A percentile compares a stretch with the other conserved stretches of the same genome.
These are phyloP conservation scores for Zaprionus tsacasi DNA, from an alignment of 1,140 invertebrate genomes.

Conservation along the genomic window DNA sequence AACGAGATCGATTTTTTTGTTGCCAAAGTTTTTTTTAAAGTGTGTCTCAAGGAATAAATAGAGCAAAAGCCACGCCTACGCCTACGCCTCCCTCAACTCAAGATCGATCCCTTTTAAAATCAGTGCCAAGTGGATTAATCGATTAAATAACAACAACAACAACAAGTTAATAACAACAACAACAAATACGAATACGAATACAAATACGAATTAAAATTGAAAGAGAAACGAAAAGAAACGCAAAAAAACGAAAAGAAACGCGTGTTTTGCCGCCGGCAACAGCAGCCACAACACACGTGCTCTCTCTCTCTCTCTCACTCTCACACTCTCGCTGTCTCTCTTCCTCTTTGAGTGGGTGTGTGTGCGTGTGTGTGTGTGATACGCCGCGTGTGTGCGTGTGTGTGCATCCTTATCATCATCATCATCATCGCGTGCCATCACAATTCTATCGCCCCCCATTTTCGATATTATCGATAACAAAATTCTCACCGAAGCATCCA, in stretches of 20 bases:
- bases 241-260: slow-evolving; percentile 17
- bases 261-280: slow-evolving; percentile 55
- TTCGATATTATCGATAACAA: slow-evolving; percentile 79
- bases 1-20: slow-evolving; percentile 35
- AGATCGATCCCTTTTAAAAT: neutral
- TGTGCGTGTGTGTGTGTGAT: slow-evolving; percentile 19
- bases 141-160: slow-evolving; percentile 1
- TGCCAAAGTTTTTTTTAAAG: slow-evolving; percentile 52
- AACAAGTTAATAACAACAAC: slow-evolving; percentile 5
- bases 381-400: slow-evolving; percentile 25
- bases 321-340: neutral
- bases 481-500: slow-evolving; percentile 84
- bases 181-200: slow-evolving; percentile 11
- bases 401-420: slow-evolving; percentile 10
- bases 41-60: slow-evolving; percentile 43
- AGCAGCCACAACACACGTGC: slow-evolving; percentile 53
- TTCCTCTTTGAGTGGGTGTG: neutral
- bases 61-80: too few species aligned
- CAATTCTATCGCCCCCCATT: slow-evolving; percentile 53
- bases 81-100: neutral
- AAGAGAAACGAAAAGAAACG: slow-evolving; percentile 10
- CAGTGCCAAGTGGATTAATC: slow-evolving; percentile 38
- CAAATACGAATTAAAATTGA: slow-evolving; percentile 32
- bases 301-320: slow-evolving; percentile 24
- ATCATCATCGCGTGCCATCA: slow-evolving; percentile 44